These are phyloP conservation scores for Aphelinus certus DNA, from an alignment of 1,140 invertebrate species.

Conservation along the genomic window DNA sequence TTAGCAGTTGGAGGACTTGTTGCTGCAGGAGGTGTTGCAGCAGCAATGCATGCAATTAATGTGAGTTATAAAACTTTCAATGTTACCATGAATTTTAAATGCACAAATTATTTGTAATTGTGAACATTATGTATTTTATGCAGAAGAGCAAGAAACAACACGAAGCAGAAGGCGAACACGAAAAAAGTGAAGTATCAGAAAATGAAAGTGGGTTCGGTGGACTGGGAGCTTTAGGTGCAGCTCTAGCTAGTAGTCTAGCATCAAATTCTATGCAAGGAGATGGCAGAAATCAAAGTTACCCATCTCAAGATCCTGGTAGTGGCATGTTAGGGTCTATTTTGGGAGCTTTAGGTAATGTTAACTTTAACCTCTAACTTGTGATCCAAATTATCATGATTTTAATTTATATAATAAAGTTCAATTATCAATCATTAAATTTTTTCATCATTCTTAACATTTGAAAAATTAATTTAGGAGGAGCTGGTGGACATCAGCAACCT, in stretches of 20 bases:
- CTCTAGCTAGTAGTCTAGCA: slow-evolving; percentile 58
- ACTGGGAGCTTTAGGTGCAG: slow-evolving; percentile 57
- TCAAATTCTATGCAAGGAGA: slow-evolving; percentile 53
- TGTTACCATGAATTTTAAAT: too few species aligned
- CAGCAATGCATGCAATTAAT: slow-evolving; percentile 57
- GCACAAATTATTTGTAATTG: background rate
- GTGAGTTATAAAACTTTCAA: slow-evolving; percentile 42
- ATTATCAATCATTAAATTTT: too few species aligned
- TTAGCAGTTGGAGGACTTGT: slow-evolving; percentile 59
- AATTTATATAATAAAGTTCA: too few species aligned
- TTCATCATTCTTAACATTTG: too few species aligned
- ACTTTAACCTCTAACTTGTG: background rate
- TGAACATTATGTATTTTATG: background rate
- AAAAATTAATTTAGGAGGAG: slow-evolving; percentile 37
- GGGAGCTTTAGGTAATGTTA: slow-evolving; percentile 57
- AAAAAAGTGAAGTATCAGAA: slow-evolving; percentile 53
- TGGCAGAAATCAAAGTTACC: slow-evolving; percentile 54
- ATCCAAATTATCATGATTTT: too few species aligned
- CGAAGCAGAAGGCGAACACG: slow-evolving; percentile 49
- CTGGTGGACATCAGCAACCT: slow-evolving; percentile 42
- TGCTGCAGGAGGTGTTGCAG: slow-evolving; percentile 61
- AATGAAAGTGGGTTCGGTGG: slow-evolving; percentile 56
- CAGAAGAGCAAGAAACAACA: slow-evolving; percentile 57
- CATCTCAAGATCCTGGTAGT: slow-evolving; percentile 45
- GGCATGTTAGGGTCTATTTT: slow-evolving; percentile 60